These are phyloP conservation scores for Drosophila parvula DNA, from an alignment of 1,140 invertebrate species.

Conservation along the genomic window DNA sequence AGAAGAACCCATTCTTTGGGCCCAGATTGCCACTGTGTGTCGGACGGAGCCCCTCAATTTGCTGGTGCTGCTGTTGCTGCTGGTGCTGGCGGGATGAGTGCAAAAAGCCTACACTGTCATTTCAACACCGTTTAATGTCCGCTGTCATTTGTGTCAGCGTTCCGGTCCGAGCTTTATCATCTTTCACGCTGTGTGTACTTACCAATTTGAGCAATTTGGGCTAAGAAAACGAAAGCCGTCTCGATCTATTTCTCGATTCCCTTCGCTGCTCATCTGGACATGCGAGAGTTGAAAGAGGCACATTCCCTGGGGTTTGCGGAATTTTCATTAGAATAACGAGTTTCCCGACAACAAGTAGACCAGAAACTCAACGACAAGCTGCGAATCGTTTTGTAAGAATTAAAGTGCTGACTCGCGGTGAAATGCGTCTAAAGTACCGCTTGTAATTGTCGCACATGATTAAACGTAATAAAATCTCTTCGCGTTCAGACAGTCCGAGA, in stretches of 20 bases:
- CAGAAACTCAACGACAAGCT: constrained; percentile 37
- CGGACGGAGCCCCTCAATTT: constrained; percentile 33
- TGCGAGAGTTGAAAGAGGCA: constrained; percentile 7
- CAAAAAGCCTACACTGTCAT: constrained; percentile 47
- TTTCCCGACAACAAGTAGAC: constrained; percentile 50
- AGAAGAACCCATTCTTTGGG: constrained; percentile 26
- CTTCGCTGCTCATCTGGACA: background rate
- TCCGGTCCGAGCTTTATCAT: constrained; percentile 44
- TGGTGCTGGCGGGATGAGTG: constrained; percentile 22
- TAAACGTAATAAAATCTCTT: constrained; percentile 67
- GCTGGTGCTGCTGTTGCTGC: constrained; percentile 22
- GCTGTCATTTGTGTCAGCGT: constrained; percentile 55
- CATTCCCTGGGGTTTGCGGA: constrained; percentile 38
- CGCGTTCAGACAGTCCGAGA: constrained; percentile 57
- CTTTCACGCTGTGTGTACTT: constrained; percentile 47
- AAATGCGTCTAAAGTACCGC: constrained; percentile 73
- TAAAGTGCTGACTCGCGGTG: constrained; percentile 36
- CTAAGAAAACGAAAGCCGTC: constrained; percentile 51
- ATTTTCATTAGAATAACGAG: constrained; percentile 49
- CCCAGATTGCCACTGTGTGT: constrained; percentile 37
- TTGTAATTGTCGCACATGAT: constrained; percentile 73
- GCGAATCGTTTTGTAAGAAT: constrained; percentile 34
- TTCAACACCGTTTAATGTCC: constrained; percentile 61
- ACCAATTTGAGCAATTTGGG: constrained; percentile 45
- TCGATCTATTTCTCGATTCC: constrained; percentile 43